A percentile compares a stretch with the other conserved stretches of the same genome.
Conservation (phyloP, 53 echinoderm and acorn worm species). For the Holothuria scabra region DNA sequence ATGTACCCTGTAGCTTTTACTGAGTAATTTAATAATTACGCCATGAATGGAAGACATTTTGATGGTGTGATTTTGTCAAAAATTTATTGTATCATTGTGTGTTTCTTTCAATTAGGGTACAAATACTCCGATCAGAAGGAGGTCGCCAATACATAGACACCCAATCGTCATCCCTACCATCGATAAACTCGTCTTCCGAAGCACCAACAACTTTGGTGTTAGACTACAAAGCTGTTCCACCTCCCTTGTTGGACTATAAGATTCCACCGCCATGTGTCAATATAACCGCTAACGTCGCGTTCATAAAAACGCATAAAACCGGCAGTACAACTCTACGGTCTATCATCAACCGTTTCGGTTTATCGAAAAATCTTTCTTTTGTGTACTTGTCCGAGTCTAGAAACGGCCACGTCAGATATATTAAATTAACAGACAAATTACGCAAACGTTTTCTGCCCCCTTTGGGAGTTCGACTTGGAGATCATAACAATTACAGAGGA, state of each 20-base stretch:
- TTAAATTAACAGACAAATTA: not conserved
- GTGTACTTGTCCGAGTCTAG: constrained; percentile 1
- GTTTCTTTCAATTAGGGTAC: too few species aligned
- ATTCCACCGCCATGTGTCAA: not conserved
- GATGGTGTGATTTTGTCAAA: too few species aligned
- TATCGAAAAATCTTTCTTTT: constrained; percentile 52
- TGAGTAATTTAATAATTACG: too few species aligned
- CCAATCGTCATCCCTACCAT: too few species aligned
- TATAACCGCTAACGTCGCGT: constrained; percentile 42
- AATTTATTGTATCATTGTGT: too few species aligned
- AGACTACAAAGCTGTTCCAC: not conserved
- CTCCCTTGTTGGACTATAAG: not conserved
- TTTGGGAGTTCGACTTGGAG: constrained; percentile 31
- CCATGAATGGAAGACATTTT: too few species aligned
- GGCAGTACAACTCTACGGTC: constrained; percentile 64
- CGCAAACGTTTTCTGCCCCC: constrained; percentile 62
- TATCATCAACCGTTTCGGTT: constrained; percentile 64
- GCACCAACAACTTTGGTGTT: not conserved
- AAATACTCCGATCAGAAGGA: too few species aligned
- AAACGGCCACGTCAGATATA: constrained; percentile 59
- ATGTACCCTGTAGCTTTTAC: too few species aligned
- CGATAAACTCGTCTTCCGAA: too few species aligned
- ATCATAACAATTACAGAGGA: constrained; percentile 40
- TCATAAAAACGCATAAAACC: constrained; percentile 73
- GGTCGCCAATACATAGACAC: too few species aligned